phyloP scores from a whole-genome alignment of 2,113 vertebrate genomes.

The Pomatorhinus ruficollis region DNA sequence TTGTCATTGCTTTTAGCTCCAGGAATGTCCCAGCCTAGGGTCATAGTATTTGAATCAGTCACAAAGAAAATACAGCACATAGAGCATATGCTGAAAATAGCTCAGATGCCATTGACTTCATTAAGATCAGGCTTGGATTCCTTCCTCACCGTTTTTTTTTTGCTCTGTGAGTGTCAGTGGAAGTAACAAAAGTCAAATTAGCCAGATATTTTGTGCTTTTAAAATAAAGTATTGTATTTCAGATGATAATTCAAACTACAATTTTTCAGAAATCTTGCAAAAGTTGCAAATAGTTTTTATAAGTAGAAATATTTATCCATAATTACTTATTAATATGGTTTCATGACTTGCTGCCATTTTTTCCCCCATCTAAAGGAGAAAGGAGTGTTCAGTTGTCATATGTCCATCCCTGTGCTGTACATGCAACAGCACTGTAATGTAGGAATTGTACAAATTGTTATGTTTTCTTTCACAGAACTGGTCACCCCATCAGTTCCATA shows the following conservation, averaged over 20 bases:
- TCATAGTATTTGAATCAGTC: slow-evolving; percentile 37
- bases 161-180: background rate
- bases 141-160: background rate
- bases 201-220: background rate
- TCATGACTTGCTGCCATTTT: background rate
- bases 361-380: background rate
- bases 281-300: background rate
- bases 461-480: background rate
- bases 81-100: slow-evolving; percentile 42
- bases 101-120: slow-evolving; percentile 30
- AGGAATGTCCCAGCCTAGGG: slow-evolving; percentile 38
- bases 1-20: slow-evolving; percentile 49
- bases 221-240: background rate
- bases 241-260: background rate
- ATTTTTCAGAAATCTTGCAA: background rate
- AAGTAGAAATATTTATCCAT: background rate
- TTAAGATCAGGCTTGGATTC: slow-evolving; percentile 16
- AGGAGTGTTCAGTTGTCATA: rapidly evolving
- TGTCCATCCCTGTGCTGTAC: background rate
- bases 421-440: background rate
- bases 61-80: slow-evolving; percentile 24
- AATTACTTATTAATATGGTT: background rate
- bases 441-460: background rate
- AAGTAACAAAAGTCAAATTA: background rate
- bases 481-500: rapidly evolving